phyloP scores from a whole-genome alignment of 2,797 vertebrate species.

The Sebastes steindachneri region DNA sequence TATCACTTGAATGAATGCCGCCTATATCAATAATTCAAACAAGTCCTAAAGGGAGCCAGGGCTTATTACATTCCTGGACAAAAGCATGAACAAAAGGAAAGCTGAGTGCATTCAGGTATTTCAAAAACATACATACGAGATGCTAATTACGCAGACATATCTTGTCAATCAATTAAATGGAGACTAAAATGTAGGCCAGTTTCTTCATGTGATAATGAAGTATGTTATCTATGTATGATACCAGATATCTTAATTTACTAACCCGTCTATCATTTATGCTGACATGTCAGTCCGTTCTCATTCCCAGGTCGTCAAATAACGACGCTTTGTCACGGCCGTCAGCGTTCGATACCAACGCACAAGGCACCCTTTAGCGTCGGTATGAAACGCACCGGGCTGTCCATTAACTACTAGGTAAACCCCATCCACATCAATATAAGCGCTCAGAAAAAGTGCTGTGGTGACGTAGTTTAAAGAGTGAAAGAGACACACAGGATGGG shows the following conservation, averaged over 20 bases:
- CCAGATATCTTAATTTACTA: slow-evolving; percentile 10
- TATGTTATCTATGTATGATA: slow-evolving; percentile 18
- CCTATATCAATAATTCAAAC: slow-evolving; percentile 73
- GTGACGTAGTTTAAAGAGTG: no score
- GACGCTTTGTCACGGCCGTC: no score
- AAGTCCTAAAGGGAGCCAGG: slow-evolving; percentile 48
- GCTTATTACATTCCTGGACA: slow-evolving; percentile 54
- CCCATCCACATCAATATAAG: no score
- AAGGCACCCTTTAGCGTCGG: no score
- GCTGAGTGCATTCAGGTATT: slow-evolving; percentile 13
- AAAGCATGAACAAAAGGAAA: slow-evolving; percentile 55
- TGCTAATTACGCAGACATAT: slow-evolving; percentile 50
- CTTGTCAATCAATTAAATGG: slow-evolving; percentile 58
- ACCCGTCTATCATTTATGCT: background rate
- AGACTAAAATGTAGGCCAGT: slow-evolving; percentile 27
- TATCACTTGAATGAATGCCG: slow-evolving; percentile 65
- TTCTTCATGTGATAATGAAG: slow-evolving; percentile 31
- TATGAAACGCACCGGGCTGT: no score
- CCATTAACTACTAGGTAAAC: no score
- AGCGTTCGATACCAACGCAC: no score
- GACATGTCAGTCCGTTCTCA: background rate
- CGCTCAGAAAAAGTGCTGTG: no score
- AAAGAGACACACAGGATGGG: no score
- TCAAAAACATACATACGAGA: slow-evolving; percentile 39
- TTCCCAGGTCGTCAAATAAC: no score